These are phyloP conservation scores for Trachelus tabidus DNA, from an alignment of 2,888 invertebrate genomes.

Conservation along the genomic window DNA sequence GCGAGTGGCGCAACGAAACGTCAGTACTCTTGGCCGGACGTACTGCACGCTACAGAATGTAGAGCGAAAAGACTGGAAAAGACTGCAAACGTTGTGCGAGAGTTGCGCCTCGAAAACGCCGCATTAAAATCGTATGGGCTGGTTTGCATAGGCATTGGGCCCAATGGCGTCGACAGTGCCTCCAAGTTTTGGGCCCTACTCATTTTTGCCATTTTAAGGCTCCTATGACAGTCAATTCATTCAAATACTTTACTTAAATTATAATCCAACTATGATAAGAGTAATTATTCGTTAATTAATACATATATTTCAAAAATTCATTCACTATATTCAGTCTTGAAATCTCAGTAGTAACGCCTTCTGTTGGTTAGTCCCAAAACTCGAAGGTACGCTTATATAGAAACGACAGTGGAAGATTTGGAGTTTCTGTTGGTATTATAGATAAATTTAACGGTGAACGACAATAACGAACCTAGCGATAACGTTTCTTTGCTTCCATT, in stretches of 20 bases:
- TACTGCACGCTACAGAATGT: conserved; percentile 27
- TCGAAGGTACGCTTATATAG: background rate
- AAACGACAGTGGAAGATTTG: no score
- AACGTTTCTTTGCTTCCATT: background rate
- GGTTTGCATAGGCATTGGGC: background rate
- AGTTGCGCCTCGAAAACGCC: background rate
- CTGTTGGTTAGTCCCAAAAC: background rate
- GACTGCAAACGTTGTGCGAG: background rate
- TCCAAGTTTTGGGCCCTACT: background rate
- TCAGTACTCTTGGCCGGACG: conserved; percentile 39
- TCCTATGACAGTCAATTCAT: background rate
- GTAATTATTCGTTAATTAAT: background rate
- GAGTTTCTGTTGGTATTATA: background rate
- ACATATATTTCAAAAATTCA: background rate
- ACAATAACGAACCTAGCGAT: background rate
- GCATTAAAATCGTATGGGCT: background rate
- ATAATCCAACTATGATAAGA: background rate
- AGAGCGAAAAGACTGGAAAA: conserved; percentile 1
- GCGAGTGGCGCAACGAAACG: conserved; percentile 43
- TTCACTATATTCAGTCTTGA: no score
- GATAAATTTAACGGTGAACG: background rate
- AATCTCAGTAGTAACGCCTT: background rate
- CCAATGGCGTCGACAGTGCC: background rate
- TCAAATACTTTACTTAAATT: background rate
- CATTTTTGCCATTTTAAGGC: background rate